Evolutionary conservation across 2,113 vertebrate species (phyloP), one percentile per base, ranked within the genome.

Genomic region (Paralichthys olivaceus): DNA sequence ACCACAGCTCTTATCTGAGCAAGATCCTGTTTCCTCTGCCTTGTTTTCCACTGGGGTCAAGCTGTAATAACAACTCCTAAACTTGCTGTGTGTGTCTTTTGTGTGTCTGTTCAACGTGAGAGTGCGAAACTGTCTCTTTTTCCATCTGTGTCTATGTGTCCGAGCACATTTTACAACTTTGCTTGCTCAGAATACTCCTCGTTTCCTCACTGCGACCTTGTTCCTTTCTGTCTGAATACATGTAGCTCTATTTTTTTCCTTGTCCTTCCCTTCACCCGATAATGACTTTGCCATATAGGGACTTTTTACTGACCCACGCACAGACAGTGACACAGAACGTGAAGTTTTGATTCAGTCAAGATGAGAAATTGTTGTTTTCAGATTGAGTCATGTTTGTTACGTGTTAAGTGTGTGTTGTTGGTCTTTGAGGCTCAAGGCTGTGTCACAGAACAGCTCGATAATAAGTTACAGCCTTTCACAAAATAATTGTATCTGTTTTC

Each of bases 61-160:
- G 81, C 88, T 94, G 90, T 84, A 90, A 93, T 62, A 93, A 93
- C 91, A 94, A 89, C 43, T 37, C 47, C 8, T 28, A 40, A 73
- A 17, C 64, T 43, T 47, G 81, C 65, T 72, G 72, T 37, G 43
- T 45, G 17, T 75, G 58, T 60, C 68, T 86, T 23, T 34, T 84
- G 69, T 77, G 34, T 58, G 14, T 86, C 77, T 70, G 72, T 56
- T 81, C 69, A 72, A 17, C 43, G 34, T 66, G 51, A 54, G 54
- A 72, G 74, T 49, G 28, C 76, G 55, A 69, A 56, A 19, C 45
- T 29, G 66, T 57, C 58, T 72, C 61, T 64, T 84, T 88, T 82
- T 80, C 62, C 66, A 49, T 82, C 61, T 59, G 47, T 23, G 60
- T 4, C 60, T 60, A 19, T 12, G 37, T 40, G 11, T 28, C 28